Percentiles rank a stretch among this genome's conserved stretches.
Conservation (phyloP, 2,113 vertebrate genomes). For the Corvus hawaiiensis region DNA sequence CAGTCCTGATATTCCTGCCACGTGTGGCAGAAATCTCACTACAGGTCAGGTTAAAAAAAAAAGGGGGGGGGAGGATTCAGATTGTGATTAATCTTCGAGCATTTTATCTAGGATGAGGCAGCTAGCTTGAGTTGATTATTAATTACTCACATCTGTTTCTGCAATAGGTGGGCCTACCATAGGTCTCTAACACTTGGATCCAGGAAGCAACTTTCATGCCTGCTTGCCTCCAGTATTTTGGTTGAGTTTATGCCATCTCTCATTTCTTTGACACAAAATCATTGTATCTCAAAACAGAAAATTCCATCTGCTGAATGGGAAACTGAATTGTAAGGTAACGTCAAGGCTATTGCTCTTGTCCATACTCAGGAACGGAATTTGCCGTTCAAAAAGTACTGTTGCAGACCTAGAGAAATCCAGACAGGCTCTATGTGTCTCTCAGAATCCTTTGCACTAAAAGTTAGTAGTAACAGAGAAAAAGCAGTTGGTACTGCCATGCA, state of each 20-base stretch:
- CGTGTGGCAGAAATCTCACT: neutral
- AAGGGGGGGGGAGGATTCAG: neutral
- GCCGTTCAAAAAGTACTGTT: neutral
- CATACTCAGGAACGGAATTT: neutral
- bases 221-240: neutral
- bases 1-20: neutral
- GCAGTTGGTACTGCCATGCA: neutral
- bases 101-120: neutral
- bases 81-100: neutral
- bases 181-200: neutral
- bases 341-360: neutral
- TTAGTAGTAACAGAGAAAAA: neutral
- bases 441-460: neutral
- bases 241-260: neutral
- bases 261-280: neutral
- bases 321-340: neutral
- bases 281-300: neutral
- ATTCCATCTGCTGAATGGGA: neutral
- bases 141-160: neutral
- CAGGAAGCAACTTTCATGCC: neutral
- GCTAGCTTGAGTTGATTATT: neutral
- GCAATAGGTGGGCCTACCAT: neutral
- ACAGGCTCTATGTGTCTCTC: neutral
- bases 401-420: neutral
- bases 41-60: neutral